phyloP scores from a whole-genome alignment of 1,140 invertebrate genomes.

The Gryon sp. region DNA sequence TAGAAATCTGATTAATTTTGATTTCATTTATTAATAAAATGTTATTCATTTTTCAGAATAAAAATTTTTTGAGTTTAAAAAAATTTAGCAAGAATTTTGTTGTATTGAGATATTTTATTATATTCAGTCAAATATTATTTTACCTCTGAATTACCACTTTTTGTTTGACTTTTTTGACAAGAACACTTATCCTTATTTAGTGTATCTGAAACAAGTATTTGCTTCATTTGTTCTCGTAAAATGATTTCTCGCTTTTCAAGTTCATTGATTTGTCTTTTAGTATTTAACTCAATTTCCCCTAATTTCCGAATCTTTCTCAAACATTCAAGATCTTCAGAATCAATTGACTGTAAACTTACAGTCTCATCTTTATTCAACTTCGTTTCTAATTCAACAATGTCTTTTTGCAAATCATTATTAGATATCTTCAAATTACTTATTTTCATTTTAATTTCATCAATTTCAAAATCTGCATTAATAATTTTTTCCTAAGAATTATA shows the following conservation, averaged over 20 bases:
- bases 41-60: too few relatives aligned
- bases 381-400: conserved; percentile 57
- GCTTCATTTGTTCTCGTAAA: conserved; percentile 68
- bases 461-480: conserved; percentile 69
- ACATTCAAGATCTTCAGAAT: conserved; percentile 70
- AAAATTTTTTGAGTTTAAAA: too few relatives aligned
- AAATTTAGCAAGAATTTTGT: too few relatives aligned
- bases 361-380: conserved; percentile 47
- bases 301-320: conserved; percentile 68
- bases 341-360: conserved; percentile 68
- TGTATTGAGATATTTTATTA: neutral
- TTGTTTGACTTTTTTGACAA: conserved; percentile 3
- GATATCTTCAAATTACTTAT: conserved; percentile 65
- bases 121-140: neutral
- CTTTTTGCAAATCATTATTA: conserved; percentile 68
- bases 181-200: conserved; percentile 26
- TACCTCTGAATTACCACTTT: neutral
- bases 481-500: conserved; percentile 76
- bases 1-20: too few relatives aligned
- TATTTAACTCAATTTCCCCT: conserved; percentile 66
- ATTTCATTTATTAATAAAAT: too few relatives aligned
- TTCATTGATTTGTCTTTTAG: conserved; percentile 68
- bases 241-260: conserved; percentile 67
- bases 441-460: conserved; percentile 70
- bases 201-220: conserved; percentile 36